Evolutionary conservation across 2,888 invertebrate genomes (phyloP).

Genomic region (Cataglyphis cursor): DNA sequence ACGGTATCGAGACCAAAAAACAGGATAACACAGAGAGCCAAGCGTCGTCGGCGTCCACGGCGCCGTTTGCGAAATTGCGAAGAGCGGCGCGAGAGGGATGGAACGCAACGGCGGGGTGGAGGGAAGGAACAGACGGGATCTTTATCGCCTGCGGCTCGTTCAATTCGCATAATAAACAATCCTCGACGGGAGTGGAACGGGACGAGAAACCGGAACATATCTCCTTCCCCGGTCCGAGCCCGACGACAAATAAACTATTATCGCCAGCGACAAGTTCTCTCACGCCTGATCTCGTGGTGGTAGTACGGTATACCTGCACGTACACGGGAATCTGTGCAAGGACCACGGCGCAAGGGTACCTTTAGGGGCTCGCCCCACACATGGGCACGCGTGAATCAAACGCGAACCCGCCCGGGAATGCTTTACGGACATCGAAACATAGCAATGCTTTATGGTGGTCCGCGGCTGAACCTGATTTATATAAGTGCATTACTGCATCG

Average conservation of each 20-base stretch:
- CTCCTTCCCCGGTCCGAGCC: constrained; percentile 78
- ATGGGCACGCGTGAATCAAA: constrained; percentile 85
- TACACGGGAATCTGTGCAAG: constrained; percentile 45
- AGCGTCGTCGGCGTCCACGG: constrained; percentile 12
- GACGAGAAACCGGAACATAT: constrained; percentile 85
- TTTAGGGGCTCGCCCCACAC: constrained; percentile 80
- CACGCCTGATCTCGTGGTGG: constrained; percentile 80
- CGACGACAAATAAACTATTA: constrained; percentile 87
- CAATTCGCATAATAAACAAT: constrained; percentile 86
- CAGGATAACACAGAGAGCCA: constrained; percentile 9
- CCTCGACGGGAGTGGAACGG: constrained; percentile 80
- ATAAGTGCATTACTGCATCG: constrained; percentile 86
- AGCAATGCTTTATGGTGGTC: constrained; percentile 87
- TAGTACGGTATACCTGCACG: constrained; percentile 61
- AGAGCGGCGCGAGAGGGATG: constrained; percentile 16
- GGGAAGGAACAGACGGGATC: constrained; percentile 78
- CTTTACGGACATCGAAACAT: constrained; percentile 87
- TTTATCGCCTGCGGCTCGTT: constrained; percentile 86
- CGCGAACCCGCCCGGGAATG: constrained; percentile 86
- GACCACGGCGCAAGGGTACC: constrained; percentile 68
- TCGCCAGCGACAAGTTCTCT: constrained; percentile 86
- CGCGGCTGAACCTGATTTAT: constrained; percentile 87
- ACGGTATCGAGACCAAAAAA: constrained; percentile 43
- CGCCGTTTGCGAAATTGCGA: constrained; percentile 46
- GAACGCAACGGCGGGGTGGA: constrained; percentile 65